Base-by-base conservation (phyloP, 2,797 vertebrate species). In the Eurystomus glaucurus region DNA sequence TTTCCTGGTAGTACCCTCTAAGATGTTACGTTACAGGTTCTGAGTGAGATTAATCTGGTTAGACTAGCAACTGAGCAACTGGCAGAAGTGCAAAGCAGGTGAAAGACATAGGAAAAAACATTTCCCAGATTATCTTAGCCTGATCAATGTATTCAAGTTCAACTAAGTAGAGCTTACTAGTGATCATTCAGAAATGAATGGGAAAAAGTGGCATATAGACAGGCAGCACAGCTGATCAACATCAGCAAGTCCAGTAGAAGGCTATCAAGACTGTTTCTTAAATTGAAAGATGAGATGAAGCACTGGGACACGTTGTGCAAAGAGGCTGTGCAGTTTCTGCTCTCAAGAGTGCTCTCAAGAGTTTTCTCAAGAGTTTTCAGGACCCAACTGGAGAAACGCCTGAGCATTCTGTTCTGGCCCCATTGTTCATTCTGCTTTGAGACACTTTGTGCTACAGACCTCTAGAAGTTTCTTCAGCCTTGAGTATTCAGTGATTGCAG, bases 11-110 rank as follows among this genome's bases (percentile, higher is more conserved):
- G 21, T 52, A n/a, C 19, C 14, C 9, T 55, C 16, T 37, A 41
- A 28, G 2, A 2, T 58, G 26, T 14, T 70, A 16, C 0, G 0
- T 11, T 55, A 12, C 18, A 16, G 10, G 9, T 50, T 88, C 51
- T 61, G 22, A 55, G 25, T 11, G n/a, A 55, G 25, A 57, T 6
- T 18, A 50, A 52, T 4, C 9, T 23, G 46, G 5, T 35, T 35
- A 51, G 19, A 62, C 19, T n/a, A 55, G 43, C 33, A 58, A 8
- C 35, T 61, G 29, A 3, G 41, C 26, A 61, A 57, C 0, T 4
- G 4, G 6, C 26, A 77, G 48, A 88, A 77, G 51, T 14, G 70
- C 19, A 70, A 52, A 5, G 19, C 50, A 66, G 6, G 16, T 31
- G 61, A 65, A 90, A 66, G 18, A 52, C 37, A 48, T 3, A 21